Conservation (phyloP, 2,113 vertebrate species). For the Pituophis catenifer region DNA sequence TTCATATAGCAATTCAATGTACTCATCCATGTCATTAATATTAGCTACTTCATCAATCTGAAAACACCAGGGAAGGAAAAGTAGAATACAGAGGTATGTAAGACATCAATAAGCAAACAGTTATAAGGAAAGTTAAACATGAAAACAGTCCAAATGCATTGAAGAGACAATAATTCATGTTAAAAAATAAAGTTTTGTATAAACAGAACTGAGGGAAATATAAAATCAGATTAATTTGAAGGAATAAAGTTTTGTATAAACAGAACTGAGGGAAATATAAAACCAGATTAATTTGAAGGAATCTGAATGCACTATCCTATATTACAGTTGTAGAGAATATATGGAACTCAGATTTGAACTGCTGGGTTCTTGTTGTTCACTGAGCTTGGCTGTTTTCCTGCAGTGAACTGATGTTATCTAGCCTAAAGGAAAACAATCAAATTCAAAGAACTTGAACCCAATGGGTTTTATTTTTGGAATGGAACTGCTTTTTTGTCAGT, state of each 20-base stretch:
- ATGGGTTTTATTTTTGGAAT: background rate
- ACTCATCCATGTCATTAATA: conserved; percentile 88
- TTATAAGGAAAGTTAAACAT: background rate
- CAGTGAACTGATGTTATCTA: background rate
- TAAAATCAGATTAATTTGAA: background rate
- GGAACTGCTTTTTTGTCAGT: background rate
- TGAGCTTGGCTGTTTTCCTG: background rate
- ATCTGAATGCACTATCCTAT: background rate
- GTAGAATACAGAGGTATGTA: background rate
- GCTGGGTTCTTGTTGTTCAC: background rate
- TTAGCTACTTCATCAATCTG: conserved; percentile 91
- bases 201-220: background rate
- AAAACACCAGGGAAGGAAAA: conserved; percentile 38
- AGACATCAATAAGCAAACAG: background rate
- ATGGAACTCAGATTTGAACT: background rate
- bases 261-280: background rate
- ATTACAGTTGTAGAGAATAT: background rate
- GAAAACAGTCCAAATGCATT: fast-evolving
- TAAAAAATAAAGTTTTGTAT: background rate
- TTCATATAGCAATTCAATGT: conserved; percentile 91
- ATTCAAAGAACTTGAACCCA: background rate
- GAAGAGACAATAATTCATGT: background rate
- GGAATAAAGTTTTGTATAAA: background rate
- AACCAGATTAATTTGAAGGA: background rate
- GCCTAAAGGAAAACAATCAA: background rate